Evolutionary conservation across 2,797 vertebrate species (phyloP).

Genomic region (Sphaeramia orbicularis): DNA sequence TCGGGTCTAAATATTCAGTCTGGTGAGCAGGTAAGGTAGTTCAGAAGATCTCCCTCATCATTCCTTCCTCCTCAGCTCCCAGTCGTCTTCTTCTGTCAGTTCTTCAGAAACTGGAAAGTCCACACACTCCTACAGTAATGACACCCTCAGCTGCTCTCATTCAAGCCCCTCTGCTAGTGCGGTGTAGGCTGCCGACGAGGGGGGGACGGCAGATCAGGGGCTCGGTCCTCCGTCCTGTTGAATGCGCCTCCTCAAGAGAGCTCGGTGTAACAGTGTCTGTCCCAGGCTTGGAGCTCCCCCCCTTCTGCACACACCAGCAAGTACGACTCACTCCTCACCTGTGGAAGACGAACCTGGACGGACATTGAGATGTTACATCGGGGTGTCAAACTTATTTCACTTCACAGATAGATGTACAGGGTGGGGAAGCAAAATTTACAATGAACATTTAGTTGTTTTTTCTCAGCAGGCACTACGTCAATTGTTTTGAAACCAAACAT

Average conservation of each 20-base stretch:
- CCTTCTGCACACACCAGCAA: conserved; percentile 76
- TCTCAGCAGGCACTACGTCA: no score
- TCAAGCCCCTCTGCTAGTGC: background rate
- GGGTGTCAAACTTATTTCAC: no score
- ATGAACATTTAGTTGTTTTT: no score
- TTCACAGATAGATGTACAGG: no score
- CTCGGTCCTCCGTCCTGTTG: conserved; percentile 7
- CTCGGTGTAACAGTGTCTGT: conserved; percentile 54
- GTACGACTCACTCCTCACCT: conserved; percentile 79
- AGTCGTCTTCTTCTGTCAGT: background rate
- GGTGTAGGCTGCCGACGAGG: background rate
- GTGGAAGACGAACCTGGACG: conserved; percentile 71
- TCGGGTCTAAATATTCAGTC: background rate
- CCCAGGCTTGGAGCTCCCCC: conserved; percentile 67
- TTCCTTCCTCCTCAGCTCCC: conserved; percentile 17
- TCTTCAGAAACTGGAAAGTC: background rate
- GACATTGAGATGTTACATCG: background rate
- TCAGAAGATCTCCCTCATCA: conserved; percentile 26
- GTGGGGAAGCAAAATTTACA: no score
- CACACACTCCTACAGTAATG: background rate
- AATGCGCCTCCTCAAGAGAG: conserved; percentile 56
- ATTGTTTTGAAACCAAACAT: no score
- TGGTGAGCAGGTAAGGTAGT: conserved; percentile 11
- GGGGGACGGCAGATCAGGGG: background rate
- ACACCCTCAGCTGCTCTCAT: background rate